Percentiles rank a stretch among this genome's conserved stretches.
phyloP scores from a whole-genome alignment of 2,113 vertebrate species.

The Gopherus flavomarginatus region DNA sequence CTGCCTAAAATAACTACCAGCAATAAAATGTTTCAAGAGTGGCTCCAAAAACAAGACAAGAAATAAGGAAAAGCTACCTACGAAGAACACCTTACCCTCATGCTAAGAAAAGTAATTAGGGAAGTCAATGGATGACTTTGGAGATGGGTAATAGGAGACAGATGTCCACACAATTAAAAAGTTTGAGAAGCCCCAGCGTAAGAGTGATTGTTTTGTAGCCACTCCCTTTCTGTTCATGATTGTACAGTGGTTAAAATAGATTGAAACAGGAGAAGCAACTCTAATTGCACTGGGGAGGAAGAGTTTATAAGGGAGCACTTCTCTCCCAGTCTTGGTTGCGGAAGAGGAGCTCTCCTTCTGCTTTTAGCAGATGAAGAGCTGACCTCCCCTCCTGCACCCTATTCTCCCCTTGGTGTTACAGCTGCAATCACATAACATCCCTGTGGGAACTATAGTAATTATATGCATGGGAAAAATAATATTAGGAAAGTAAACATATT shows the following conservation, averaged over 20 bases:
- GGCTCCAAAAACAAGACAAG: background rate
- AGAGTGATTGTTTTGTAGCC: background rate
- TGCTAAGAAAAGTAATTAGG: background rate
- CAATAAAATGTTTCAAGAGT: background rate
- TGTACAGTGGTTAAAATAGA: background rate
- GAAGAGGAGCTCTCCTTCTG: background rate
- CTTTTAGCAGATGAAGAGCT: background rate
- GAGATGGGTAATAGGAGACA: background rate
- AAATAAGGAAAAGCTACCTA: background rate
- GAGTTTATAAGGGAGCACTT: background rate
- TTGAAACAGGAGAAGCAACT: background rate
- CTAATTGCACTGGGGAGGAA: background rate
- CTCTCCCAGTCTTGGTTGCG: too few species aligned
- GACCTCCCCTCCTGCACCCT: background rate
- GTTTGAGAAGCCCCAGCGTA: background rate
- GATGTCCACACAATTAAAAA: background rate
- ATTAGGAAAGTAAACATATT: too few species aligned
- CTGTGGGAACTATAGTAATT: too few species aligned
- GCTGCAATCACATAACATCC: too few species aligned
- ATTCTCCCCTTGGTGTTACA: background rate
- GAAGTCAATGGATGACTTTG: background rate
- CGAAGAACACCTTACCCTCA: background rate
- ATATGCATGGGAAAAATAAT: too few species aligned
- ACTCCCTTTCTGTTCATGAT: background rate
- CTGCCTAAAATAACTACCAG: background rate